A percentile compares a stretch with the other conserved stretches of the same genome.
Evolutionary conservation across 1,140 invertebrate species (phyloP).

Genomic region (Drosophila nigrodunni): DNA sequence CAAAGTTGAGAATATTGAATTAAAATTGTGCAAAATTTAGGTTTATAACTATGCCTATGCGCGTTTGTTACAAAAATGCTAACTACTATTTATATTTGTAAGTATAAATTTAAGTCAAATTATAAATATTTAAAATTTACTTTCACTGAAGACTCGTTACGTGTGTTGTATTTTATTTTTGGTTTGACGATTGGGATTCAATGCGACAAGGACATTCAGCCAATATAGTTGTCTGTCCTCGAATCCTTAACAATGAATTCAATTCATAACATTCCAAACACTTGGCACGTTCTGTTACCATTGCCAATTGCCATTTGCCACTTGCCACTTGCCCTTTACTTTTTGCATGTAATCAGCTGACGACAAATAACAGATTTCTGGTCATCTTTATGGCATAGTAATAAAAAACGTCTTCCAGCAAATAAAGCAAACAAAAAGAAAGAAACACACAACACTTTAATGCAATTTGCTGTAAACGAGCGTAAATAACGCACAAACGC

Average conservation of each 20-base stretch:
- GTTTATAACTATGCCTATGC: background rate
- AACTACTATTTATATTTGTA: background rate
- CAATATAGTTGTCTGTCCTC: conserved; percentile 1
- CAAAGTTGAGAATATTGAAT: too few relatives aligned
- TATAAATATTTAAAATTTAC: background rate
- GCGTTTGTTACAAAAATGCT: background rate
- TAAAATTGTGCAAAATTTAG: too few relatives aligned
- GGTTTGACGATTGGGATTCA: background rate
- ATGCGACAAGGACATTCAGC: conserved; percentile 1
- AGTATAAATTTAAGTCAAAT: too few relatives aligned
- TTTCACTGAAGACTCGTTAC: background rate
- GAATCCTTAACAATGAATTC: conserved; percentile 25
- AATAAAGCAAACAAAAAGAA: conserved; percentile 51
- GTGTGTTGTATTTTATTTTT: background rate
- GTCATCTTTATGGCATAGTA: conserved; percentile 52
- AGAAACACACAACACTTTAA: conserved; percentile 45
- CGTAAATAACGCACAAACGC: conserved; percentile 24
- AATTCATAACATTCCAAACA: conserved; percentile 45
- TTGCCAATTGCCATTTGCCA: conserved; percentile 25
- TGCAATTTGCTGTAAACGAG: conserved; percentile 64
- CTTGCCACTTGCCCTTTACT: conserved; percentile 28
- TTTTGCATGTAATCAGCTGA: conserved; percentile 29
- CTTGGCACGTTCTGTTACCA: conserved; percentile 46
- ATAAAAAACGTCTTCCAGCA: conserved; percentile 52
- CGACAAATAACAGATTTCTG: conserved; percentile 34